Evolutionary conservation across 2,888 invertebrate genomes (phyloP).

Genomic region (Hoplodrina blanda): DNA sequence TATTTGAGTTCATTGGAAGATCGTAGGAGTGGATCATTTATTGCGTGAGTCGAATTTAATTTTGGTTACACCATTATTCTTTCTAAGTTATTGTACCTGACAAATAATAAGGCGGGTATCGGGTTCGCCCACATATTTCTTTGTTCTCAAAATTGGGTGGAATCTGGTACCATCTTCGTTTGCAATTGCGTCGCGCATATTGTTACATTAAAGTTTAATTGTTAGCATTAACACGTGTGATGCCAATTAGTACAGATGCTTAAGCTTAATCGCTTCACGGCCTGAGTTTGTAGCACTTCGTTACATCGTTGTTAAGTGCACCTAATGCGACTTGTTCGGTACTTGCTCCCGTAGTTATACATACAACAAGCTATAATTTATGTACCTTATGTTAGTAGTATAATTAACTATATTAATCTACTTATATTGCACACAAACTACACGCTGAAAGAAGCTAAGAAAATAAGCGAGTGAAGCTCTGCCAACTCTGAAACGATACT

Average conservation of each 20-base stretch:
- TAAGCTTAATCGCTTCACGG: constrained; percentile 66
- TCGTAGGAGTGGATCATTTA: constrained; percentile 45
- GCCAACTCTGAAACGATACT: no score
- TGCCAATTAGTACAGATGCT: constrained; percentile 68
- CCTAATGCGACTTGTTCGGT: constrained; percentile 55
- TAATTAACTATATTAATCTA: neutral
- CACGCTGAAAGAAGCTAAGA: neutral
- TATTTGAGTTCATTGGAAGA: constrained; percentile 46
- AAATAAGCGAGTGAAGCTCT: neutral
- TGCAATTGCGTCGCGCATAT: constrained; percentile 39
- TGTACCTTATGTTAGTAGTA: constrained; percentile 5
- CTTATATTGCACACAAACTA: neutral
- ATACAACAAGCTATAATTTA: constrained; percentile 28
- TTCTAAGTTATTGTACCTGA: constrained; percentile 42
- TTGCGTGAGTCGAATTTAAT: constrained; percentile 51
- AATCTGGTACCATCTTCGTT: constrained; percentile 2
- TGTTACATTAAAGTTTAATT: constrained; percentile 63
- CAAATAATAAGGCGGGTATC: constrained; percentile 46
- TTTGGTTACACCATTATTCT: constrained; percentile 50
- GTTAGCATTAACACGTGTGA: constrained; percentile 73
- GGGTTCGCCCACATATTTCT: constrained; percentile 23
- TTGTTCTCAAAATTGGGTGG: constrained; percentile 28
- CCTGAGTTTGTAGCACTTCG: constrained; percentile 60
- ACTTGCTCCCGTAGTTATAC: constrained; percentile 45
- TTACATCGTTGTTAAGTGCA: constrained; percentile 62